Evolutionary conservation across 2,888 invertebrate genomes (phyloP), one percentile per base, ranked within the genome.

Genomic region (Heliconius ismenius): DNA sequence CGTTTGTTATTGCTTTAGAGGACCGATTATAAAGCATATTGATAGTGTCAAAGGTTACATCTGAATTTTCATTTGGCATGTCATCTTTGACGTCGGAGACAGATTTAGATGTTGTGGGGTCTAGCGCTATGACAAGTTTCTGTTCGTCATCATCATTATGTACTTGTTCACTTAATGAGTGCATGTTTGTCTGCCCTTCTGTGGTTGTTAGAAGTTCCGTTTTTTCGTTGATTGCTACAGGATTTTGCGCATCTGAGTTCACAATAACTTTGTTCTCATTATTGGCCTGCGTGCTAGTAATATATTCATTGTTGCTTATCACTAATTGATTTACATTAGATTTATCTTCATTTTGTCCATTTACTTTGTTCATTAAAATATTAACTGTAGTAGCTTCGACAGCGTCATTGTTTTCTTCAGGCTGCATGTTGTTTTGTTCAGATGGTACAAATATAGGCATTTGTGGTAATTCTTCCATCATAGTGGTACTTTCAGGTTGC

Each of bases 31-130:
- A 89, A 76, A 90, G 86, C 84, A 87, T 88, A 76, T 86, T 91
- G 28, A 92, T 90, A 39, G 84, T 83, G 81, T 92, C 91, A 81
- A 93, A 92, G 64, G 92, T 91, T 39, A 92, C 87, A 49, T 92
- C 90, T 68, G 82, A 81, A 54, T 81, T 83, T 80, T 90, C 89
- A 78, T 88, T 87, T 32, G 64, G 67, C 64, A 76, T 67, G 13
- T 70, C 32, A 18, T 76, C 75, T 68, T 78, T 77, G 73, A 82
- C 76, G 74, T 81, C 73, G 69, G 65, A 18, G 21, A 73, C 64
- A n/a, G 63, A 9, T 73, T 73, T 60, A n/a, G 62, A n/a, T 28
- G 77, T 79, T 21, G 84, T 86, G 24, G 82, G 85, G 68, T 83
- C 85, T 24, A 89, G 81, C 62, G 85, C 84, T 70, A 86, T 82